Conservation (phyloP, 1,140 invertebrate species). For the Antheraea mylitta region DNA sequence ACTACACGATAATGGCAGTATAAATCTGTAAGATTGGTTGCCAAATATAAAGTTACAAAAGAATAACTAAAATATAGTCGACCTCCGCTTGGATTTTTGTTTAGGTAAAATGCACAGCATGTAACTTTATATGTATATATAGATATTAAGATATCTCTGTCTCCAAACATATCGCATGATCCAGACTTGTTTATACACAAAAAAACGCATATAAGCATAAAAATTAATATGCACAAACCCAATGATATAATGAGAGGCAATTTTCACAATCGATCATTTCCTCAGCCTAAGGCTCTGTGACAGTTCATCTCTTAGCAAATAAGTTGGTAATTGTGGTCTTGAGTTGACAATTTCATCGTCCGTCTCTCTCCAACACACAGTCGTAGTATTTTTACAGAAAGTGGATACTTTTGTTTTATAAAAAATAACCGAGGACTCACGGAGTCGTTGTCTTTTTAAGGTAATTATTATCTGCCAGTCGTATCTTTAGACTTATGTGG, state of each 20-base stretch:
- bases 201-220: not conserved
- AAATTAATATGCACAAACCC: not conserved
- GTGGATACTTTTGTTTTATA: not conserved
- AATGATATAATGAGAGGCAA: not conserved
- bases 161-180: too few species aligned
- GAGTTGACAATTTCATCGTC: not conserved
- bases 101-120: too few species aligned
- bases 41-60: too few species aligned
- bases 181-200: not conserved
- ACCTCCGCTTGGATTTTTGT: too few species aligned
- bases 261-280: conserved; percentile 11
- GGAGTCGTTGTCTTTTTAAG: not conserved
- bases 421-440: not conserved
- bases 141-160: too few species aligned
- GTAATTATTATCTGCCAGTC: not conserved
- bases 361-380: not conserved
- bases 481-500: not conserved
- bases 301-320: conserved; percentile 1
- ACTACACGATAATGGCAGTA: too few species aligned
- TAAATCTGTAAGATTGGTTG: too few species aligned
- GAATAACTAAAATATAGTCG: too few species aligned
- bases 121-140: too few species aligned
- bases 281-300: conserved; percentile 5
- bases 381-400: not conserved
- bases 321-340: conserved; percentile 2